These are phyloP conservation scores for Hippocampus guttulatus DNA, from an alignment of 2,113 vertebrate species.

Conservation along the genomic window DNA sequence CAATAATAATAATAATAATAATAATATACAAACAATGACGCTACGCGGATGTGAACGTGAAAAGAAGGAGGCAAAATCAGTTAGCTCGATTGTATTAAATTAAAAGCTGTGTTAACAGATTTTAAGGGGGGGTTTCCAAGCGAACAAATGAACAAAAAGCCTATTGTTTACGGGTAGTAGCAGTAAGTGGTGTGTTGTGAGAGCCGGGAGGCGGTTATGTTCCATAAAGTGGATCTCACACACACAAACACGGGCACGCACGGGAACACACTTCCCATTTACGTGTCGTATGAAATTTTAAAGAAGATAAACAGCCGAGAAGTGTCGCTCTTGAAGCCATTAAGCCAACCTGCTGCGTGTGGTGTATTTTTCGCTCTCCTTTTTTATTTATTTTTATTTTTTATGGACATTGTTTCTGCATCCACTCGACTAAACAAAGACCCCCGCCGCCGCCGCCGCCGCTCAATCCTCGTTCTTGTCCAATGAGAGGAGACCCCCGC, in stretches of 20 bases:
- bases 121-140: not conserved
- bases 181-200: not conserved
- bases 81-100: not conserved
- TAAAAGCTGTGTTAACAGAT: not conserved
- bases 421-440: slow-evolving; percentile 31
- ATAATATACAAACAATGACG: not conserved
- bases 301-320: slow-evolving; percentile 51
- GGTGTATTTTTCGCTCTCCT: not conserved
- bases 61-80: not conserved
- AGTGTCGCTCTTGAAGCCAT: slow-evolving; percentile 39
- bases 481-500: slow-evolving; percentile 15
- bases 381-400: not conserved
- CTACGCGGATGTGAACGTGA: not conserved
- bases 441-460: not conserved
- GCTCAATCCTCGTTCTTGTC: slow-evolving; percentile 28
- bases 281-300: slow-evolving; percentile 49
- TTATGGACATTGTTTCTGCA: slow-evolving; percentile 7
- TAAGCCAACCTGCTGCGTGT: slow-evolving; percentile 8
- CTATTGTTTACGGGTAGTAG: not conserved
- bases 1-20: too few species aligned
- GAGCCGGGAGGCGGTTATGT: not conserved
- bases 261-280: slow-evolving; percentile 26
- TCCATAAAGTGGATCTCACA: not conserved
- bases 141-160: not conserved
- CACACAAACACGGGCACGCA: not conserved